Evolutionary conservation across 2,888 invertebrate genomes (phyloP).

Genomic region (Epinotia brunnichana): DNA sequence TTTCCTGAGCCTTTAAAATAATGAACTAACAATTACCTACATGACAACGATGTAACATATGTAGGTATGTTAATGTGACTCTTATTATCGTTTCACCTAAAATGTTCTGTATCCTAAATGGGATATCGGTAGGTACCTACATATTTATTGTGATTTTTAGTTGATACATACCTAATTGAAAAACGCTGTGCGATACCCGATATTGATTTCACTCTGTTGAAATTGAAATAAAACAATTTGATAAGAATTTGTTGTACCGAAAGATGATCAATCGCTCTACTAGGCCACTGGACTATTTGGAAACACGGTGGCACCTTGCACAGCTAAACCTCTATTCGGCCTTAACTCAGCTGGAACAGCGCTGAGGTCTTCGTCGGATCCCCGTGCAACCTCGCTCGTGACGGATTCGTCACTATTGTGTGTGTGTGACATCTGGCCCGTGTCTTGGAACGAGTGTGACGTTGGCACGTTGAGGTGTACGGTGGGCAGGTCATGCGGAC

Average conservation of each 20-base stretch:
- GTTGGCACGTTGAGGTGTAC: slow-evolving; percentile 53
- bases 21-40: not conserved
- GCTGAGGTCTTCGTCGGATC: not conserved
- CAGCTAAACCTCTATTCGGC: not conserved
- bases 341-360: not conserved
- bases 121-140: too few relatives aligned
- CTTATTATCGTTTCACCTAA: not conserved
- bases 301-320: not conserved
- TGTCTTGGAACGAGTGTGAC: slow-evolving; percentile 11
- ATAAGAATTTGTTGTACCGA: not conserved
- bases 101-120: too few relatives aligned
- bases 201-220: not conserved
- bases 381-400: not conserved
- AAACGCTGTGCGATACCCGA: not conserved
- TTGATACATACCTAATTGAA: not conserved
- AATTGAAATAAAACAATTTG: not conserved
- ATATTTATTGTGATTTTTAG: too few relatives aligned
- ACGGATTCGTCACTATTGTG: not conserved
- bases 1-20: too few relatives aligned
- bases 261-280: not conserved
- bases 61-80: not conserved
- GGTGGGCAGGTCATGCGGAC: slow-evolving; percentile 58
- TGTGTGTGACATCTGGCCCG: not conserved
- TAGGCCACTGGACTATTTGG: slow-evolving; percentile 17
- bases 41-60: not conserved